Conservation (phyloP, 2,888 invertebrate species). For the Amphipoea oculea region DNA sequence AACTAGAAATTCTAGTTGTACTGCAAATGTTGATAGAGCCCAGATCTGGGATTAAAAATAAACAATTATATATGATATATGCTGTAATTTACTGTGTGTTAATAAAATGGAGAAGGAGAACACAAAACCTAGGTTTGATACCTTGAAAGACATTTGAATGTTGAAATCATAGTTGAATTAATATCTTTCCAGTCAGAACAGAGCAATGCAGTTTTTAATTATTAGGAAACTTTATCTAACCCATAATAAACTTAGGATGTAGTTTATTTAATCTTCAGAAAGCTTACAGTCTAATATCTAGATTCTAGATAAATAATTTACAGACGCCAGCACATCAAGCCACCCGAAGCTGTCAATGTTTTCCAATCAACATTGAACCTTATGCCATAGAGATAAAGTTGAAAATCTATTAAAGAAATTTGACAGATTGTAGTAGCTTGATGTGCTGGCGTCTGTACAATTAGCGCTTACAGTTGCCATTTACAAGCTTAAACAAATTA, state of each 20-base stretch:
- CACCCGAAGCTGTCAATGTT: too few species aligned
- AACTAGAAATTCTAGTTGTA: conserved; percentile 96
- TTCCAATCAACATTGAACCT: too few species aligned
- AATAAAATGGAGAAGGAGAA: neutral
- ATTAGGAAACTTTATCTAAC: neutral
- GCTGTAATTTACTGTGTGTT: neutral
- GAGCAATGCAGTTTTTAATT: neutral
- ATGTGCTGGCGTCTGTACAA: too few species aligned
- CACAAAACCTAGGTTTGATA: neutral
- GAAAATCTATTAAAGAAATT: too few species aligned
- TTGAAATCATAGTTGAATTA: neutral
- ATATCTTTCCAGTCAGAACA: neutral
- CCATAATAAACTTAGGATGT: neutral
- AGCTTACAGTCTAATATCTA: too few species aligned
- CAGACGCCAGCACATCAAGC: too few species aligned
- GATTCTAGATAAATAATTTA: too few species aligned
- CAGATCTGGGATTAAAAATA: conserved; percentile 91
- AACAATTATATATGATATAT: neutral
- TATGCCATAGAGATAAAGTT: too few species aligned
- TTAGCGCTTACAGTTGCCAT: too few species aligned
- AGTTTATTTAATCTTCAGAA: neutral
- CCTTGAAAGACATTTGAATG: neutral
- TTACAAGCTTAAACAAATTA: too few species aligned
- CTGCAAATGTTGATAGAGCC: conserved; percentile 96
- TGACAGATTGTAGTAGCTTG: too few species aligned